Conservation (phyloP, 2,888 invertebrate genomes). For the Dione vanillae region DNA sequence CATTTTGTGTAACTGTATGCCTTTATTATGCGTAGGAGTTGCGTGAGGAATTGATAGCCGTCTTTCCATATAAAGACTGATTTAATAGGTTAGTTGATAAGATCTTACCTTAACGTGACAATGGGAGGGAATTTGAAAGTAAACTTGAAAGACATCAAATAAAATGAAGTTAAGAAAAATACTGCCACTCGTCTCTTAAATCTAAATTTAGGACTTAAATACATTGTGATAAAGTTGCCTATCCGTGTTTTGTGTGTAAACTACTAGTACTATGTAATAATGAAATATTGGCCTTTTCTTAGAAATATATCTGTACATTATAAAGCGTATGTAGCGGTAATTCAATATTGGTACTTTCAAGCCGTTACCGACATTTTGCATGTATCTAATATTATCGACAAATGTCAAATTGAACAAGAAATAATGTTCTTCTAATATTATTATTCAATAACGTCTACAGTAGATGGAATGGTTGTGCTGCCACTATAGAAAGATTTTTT, state of each 20-base stretch:
- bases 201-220: no score
- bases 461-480: no score
- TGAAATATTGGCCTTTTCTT: slow-evolving; percentile 12
- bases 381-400: no score
- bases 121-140: slow-evolving; percentile 12
- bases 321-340: not conserved
- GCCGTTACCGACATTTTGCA: no score
- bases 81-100: slow-evolving; percentile 48
- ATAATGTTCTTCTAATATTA: no score
- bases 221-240: slow-evolving; percentile 10
- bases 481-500: no score
- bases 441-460: no score
- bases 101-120: slow-evolving; percentile 12
- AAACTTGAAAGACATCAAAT: not conserved
- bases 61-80: slow-evolving; percentile 58
- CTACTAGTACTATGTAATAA: not conserved
- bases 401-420: not conserved
- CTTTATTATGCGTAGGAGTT: slow-evolving; percentile 47
- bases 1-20: slow-evolving; percentile 44
- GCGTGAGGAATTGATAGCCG: slow-evolving; percentile 50
- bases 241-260: slow-evolving; percentile 17
- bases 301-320: not conserved
- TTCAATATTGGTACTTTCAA: not conserved
- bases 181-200: no score
- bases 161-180: no score